Evolutionary conservation across 1,140 invertebrate species (phyloP), one percentile per base, ranked within the genome.

Genomic region (Homarus americanus): DNA sequence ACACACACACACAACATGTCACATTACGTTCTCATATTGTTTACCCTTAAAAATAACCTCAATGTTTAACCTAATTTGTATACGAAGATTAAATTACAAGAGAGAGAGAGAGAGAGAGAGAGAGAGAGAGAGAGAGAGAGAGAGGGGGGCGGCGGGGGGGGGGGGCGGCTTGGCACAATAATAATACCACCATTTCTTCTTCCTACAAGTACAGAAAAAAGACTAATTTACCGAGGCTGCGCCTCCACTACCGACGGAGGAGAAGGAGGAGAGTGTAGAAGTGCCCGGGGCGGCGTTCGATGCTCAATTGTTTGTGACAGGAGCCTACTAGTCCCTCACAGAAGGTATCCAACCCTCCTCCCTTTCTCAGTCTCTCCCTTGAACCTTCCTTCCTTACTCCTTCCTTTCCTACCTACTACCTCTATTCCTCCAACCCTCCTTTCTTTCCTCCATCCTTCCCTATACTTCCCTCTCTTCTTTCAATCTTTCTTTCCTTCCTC

Each of bases 261-360:
- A n/a, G n/a, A n/a, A n/a, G n/a, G n/a, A n/a, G n/a, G 12, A 32
- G 63, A 66, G 63, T 32, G 63, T 69, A 69, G 63, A 2, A 32
- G 10, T 28, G 63, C 63, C 63, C 63, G 2, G 1, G 69, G 82
- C 40, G 4, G 20, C 41, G 69, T 75, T 86, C 69, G 84, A 86
- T 75, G 84, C 44, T 75, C 84, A 86, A 75, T 86, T 86, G 84
- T 86, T 86, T 86, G 84, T 86, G 84, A 86, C 84, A 76, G 84
- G 84, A 63, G 40, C 24, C 4, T 34, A 40, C 28, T 49, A n/a
- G 49, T 7, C 20, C 20, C 79, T 36, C 36, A 17, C 28, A 20
- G 38, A 44, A 15, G 44, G n/a, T 58, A 15, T 24, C 76, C 76
- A 36, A 17, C 28, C 12, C 12, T 40, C 40, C 76, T 38, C n/a